phyloP scores from a whole-genome alignment of 2,113 vertebrate genomes.

The Lonchura striata region DNA sequence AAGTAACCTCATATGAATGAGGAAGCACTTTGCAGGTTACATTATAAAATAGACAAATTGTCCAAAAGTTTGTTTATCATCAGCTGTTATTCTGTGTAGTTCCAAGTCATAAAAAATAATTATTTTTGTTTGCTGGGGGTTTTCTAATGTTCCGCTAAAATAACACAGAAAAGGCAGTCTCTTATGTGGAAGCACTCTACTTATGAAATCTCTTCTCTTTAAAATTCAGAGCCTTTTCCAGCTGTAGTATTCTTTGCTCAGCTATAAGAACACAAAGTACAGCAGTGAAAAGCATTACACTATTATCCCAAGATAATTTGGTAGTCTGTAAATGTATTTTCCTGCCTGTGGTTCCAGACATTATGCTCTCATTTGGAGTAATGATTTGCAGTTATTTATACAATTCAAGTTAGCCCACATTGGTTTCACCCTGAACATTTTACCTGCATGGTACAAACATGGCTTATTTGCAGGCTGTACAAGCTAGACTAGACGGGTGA shows the following conservation, averaged over 20 bases:
- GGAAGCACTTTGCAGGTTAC: neutral
- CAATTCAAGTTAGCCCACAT: neutral
- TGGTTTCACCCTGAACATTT: neutral
- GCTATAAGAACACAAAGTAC: neutral
- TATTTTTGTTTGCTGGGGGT: neutral
- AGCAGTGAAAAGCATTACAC: neutral
- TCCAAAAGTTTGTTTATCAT: neutral
- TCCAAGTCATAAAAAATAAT: neutral
- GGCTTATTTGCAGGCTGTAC: neutral
- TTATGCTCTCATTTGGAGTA: conserved; percentile 6
- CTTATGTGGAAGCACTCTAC: neutral
- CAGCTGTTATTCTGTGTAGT: neutral
- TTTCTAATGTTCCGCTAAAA: neutral
- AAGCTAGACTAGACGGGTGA: neutral
- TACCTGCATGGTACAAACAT: neutral
- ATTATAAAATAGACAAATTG: neutral
- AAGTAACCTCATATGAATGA: neutral
- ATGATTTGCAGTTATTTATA: conserved; percentile 8
- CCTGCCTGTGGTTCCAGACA: conserved; percentile 9
- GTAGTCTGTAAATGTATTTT: conserved; percentile 30
- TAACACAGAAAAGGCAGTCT: neutral
- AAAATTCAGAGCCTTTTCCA: conserved; percentile 27
- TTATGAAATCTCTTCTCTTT: neutral
- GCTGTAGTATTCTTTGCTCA: conserved; percentile 14
- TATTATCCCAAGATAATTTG: conserved; percentile 50